Evolutionary conservation across 1,140 invertebrate species (phyloP).

Genomic region (Papilio glaucus): DNA sequence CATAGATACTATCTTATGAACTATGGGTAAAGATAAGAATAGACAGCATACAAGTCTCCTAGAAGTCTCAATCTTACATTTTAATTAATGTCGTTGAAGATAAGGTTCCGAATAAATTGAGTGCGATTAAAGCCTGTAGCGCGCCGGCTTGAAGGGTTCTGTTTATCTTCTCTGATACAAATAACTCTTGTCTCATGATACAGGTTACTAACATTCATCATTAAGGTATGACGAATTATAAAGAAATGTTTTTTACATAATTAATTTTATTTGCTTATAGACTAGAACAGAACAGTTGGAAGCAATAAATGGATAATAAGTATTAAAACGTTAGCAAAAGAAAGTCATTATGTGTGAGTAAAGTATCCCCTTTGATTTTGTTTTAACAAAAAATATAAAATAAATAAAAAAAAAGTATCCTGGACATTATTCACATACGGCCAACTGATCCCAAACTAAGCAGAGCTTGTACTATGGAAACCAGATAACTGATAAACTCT

Average conservation of each 20-base stretch:
- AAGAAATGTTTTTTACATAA: no score
- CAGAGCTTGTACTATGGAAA: no score
- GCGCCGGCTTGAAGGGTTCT: background rate
- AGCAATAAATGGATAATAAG: background rate
- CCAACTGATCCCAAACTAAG: no score
- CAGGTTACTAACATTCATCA: background rate
- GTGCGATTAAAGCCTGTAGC: background rate
- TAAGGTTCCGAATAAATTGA: conserved; percentile 19
- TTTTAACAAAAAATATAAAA: no score
- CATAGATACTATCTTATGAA: background rate
- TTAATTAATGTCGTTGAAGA: conserved; percentile 16
- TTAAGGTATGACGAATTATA: no score
- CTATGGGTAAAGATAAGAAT: background rate
- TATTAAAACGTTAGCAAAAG: background rate
- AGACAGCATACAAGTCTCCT: background rate
- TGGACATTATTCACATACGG: no score
- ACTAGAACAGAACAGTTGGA: background rate
- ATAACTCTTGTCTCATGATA: background rate
- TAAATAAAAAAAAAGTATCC: no score
- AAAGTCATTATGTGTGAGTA: background rate
- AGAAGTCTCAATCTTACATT: conserved; percentile 10
- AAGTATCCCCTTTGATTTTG: background rate
- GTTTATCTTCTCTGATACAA: conserved; percentile 7
- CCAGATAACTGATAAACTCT: no score
- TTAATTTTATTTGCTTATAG: no score